A percentile compares a stretch with the other conserved stretches of the same genome.
phyloP scores from a whole-genome alignment of 2,888 invertebrate species.

The Parnassius orleans region DNA sequence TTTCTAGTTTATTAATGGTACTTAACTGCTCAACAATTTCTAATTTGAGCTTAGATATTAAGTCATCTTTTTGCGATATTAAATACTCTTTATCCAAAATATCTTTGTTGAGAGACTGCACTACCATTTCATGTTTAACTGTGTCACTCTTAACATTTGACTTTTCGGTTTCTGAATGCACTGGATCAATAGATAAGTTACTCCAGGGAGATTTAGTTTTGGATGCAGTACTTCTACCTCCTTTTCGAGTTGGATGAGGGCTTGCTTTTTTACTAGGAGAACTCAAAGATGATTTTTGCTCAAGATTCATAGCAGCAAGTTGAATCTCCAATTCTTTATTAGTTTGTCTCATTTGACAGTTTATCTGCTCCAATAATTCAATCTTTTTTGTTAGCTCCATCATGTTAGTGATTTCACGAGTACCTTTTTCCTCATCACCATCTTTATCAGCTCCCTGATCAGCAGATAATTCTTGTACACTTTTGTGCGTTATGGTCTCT shows the following conservation, averaged over 20 bases:
- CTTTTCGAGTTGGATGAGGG: constrained; percentile 64
- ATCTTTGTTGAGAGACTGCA: constrained; percentile 74
- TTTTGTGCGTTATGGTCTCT: constrained; percentile 40
- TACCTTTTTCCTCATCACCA: constrained; percentile 81
- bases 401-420: constrained; percentile 70
- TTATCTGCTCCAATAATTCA: constrained; percentile 73
- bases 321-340: constrained; percentile 79
- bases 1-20: constrained; percentile 40
- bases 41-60: constrained; percentile 58
- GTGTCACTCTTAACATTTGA: constrained; percentile 59
- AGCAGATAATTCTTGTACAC: constrained; percentile 22
- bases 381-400: constrained; percentile 72
- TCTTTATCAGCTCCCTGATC: constrained; percentile 50
- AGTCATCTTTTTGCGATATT: constrained; percentile 68
- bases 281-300: constrained; percentile 48
- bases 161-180: constrained; percentile 64
- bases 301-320: constrained; percentile 54
- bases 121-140: constrained; percentile 58
- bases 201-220: constrained; percentile 75
- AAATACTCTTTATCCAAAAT: constrained; percentile 70
- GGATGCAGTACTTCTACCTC: constrained; percentile 61
- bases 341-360: constrained; percentile 76
- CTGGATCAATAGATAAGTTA: constrained; percentile 61
- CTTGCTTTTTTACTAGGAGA: constrained; percentile 64
- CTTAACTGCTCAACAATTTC: constrained; percentile 38